Base-by-base conservation (phyloP, 2,888 invertebrate species). In the Steinernema scapterisci region DNA sequence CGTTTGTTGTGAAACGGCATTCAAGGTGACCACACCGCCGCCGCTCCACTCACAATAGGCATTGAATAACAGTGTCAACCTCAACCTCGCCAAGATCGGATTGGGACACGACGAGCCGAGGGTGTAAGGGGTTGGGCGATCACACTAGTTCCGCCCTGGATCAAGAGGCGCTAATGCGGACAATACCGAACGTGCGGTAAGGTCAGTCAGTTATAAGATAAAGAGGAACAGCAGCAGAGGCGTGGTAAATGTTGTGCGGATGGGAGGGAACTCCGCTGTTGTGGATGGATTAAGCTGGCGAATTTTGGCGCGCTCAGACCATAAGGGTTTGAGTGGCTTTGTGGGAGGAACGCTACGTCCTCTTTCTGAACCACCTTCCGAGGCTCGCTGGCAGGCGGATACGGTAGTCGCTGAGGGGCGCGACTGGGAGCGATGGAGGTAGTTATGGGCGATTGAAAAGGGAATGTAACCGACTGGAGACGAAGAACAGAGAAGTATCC, bases 141-240 rank as follows among this genome's bases (percentile, higher is more conserved):
- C 63, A 27, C 63, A 63, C 31, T 63, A 21, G 63, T 7, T 1
- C 54, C 16, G 21, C n/a, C 63, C 21, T 27, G 63, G 63, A 63
- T 63, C 63, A 63, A 63, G 54, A 23, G 19, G 63, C 63, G 63
- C 63, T 63, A 63, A 63, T 63, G 63, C 38, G 63, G 31, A 63
- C 27, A 63, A 63, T 63, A 63, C 3, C 63, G 27, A 27, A 31
- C 27, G 63, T 25, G 63, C 16, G 9, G 63, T 63, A 31, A 63
- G 27, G 63, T 54, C 54, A 23, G 54, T 13, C 25, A 3, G 54
- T 38, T 38, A 38, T 38, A 38, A 38, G 38, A 6, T 38, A 9
- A 16, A 16, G 63, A 63, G 11, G 31, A 52, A 52, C 23, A 11
- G 38, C 38, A 5, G 31, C 11, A 63, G 27, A 63, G 63, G 63